A percentile compares a stretch with the other conserved stretches of the same genome.
Conservation (phyloP, 2,113 vertebrate species). For the Myiopsitta monachus region DNA sequence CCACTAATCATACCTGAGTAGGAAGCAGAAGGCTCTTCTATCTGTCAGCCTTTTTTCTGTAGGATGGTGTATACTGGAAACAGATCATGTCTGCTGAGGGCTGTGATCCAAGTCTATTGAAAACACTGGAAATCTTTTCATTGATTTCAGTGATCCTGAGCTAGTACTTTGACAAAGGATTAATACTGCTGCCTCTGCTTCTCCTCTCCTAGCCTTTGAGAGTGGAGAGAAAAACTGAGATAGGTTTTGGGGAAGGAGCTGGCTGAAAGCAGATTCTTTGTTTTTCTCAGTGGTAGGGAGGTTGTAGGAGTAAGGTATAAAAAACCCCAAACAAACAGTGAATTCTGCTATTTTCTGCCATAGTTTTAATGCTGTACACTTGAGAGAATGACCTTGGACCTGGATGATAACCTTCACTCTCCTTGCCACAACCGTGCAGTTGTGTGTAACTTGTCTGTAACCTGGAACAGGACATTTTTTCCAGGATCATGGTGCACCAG, state of each 20-base stretch:
- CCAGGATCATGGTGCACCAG: neutral
- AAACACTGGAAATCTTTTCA: neutral
- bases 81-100: neutral
- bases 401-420: neutral
- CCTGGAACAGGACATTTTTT: neutral
- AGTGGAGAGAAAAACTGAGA: neutral
- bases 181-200: neutral
- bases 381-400: neutral
- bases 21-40: neutral
- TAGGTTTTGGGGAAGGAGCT: neutral
- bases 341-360: neutral
- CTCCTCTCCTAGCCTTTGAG: neutral
- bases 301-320: neutral
- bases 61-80: neutral
- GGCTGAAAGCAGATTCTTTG: neutral
- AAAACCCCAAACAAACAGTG: neutral
- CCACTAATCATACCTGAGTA: neutral
- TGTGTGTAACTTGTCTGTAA: neutral
- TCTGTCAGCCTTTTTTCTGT: neutral
- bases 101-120: neutral
- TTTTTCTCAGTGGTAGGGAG: neutral
- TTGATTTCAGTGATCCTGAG: neutral
- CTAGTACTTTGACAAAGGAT: neutral
- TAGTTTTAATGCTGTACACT: neutral
- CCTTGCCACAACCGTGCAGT: rapidly evolving